Evolutionary conservation across 2,888 invertebrate species (phyloP).

Genomic region (Cactoblastis cactorum): DNA sequence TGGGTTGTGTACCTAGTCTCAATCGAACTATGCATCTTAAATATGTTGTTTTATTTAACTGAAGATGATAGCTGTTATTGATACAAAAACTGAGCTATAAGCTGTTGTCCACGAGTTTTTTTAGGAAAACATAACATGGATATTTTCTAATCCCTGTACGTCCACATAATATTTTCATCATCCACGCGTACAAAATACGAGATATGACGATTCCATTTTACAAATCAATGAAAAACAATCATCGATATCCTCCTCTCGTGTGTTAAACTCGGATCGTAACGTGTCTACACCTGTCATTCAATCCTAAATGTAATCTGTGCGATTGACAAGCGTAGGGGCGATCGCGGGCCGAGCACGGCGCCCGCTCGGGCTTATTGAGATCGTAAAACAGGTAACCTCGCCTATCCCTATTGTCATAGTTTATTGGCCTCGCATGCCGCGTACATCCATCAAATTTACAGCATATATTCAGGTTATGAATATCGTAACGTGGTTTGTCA

Average conservation of each 20-base stretch:
- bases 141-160: not conserved
- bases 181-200: not conserved
- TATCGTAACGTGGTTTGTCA: not conserved
- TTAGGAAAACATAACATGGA: not conserved
- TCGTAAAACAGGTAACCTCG: constrained; percentile 13
- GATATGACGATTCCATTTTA: not conserved
- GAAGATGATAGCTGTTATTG: too few relatives aligned
- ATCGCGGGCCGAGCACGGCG: constrained; percentile 1
- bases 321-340: constrained; percentile 5
- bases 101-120: not conserved
- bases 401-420: constrained; percentile 14
- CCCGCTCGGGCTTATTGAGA: constrained; percentile 9
- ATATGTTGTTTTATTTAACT: too few relatives aligned
- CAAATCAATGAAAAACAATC: not conserved
- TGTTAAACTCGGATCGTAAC: not conserved
- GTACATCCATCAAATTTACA: constrained; percentile 18
- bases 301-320: constrained; percentile 6
- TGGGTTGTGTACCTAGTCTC: too few relatives aligned
- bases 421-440: constrained; percentile 15
- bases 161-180: not conserved
- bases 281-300: constrained; percentile 5
- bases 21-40: too few relatives aligned
- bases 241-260: not conserved
- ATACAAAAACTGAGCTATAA: too few relatives aligned
- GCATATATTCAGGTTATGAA: constrained; percentile 11